A percentile compares a stretch with the other conserved stretches of the same genome.
These are phyloP conservation scores for Dendrolimus punctatus DNA, from an alignment of 1,140 invertebrate genomes.

Conservation along the genomic window DNA sequence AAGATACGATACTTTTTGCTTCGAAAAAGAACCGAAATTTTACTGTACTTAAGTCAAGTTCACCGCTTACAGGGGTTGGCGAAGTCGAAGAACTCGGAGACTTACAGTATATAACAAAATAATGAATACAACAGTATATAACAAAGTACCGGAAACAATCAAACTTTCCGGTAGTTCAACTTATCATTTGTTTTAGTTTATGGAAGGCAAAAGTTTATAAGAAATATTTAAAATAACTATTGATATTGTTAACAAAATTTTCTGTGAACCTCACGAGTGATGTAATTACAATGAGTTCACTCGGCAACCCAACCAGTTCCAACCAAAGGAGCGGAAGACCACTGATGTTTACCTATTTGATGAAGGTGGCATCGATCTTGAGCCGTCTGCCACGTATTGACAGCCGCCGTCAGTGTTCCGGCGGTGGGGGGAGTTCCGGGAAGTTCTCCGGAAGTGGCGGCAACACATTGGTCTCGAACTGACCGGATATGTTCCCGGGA, in stretches of 20 bases:
- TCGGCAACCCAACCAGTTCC: neutral
- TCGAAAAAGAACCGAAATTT: too few species aligned
- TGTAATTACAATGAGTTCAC: neutral
- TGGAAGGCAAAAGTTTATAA: too few species aligned
- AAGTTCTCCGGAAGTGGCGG: conserved; percentile 77
- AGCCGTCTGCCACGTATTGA: conserved; percentile 60
- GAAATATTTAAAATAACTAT: too few species aligned
- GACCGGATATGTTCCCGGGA: conserved; percentile 82
- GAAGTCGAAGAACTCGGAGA: too few species aligned
- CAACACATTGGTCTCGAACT: conserved; percentile 83
- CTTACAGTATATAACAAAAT: too few species aligned
- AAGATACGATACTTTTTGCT: too few species aligned
- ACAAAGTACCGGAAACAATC: too few species aligned
- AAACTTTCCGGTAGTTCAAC: too few species aligned
- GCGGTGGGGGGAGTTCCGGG: conserved; percentile 52
- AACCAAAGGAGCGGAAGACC: neutral
- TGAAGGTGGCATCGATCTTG: conserved; percentile 47
- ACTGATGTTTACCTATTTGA: conserved; percentile 10
- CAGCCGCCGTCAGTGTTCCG: conserved; percentile 54
- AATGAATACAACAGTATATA: too few species aligned
- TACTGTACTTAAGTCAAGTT: too few species aligned
- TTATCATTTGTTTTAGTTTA: too few species aligned
- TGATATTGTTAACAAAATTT: neutral
- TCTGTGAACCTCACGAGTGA: neutral
- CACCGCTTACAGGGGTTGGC: too few species aligned